A percentile compares a stretch with the other conserved stretches of the same genome.
phyloP scores from a whole-genome alignment of 2,797 vertebrate genomes.

The Esox lucius region DNA sequence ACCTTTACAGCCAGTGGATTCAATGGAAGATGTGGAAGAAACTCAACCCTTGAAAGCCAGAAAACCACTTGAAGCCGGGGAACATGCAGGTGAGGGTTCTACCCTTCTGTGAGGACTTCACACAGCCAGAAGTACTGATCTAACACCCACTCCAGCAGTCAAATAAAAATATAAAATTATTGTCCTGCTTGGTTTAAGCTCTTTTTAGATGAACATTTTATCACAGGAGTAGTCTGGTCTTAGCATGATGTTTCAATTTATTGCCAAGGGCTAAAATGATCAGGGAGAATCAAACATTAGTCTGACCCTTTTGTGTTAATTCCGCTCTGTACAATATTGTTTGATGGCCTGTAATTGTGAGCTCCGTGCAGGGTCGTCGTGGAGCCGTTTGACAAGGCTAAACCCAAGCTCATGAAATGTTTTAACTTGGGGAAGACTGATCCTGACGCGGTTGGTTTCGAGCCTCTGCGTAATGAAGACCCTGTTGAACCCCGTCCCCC shows the following conservation, averaged over 20 bases:
- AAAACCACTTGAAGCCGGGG: conserved; percentile 14
- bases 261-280: background rate
- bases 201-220: background rate
- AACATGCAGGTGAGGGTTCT: conserved; percentile 51
- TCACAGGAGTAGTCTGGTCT: background rate
- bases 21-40: background rate
- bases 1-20: too few species aligned
- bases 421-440: background rate
- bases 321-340: background rate
- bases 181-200: background rate
- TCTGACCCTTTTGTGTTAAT: background rate
- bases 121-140: background rate
- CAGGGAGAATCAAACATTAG: background rate
- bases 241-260: too few species aligned
- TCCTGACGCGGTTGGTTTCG: background rate
- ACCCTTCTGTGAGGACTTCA: conserved; percentile 23
- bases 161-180: background rate
- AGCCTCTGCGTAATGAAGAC: background rate
- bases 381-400: background rate
- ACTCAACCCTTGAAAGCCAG: conserved; percentile 35
- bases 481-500: conserved; percentile 45
- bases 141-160: background rate
- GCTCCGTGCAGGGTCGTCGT: background rate
- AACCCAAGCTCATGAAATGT: background rate
- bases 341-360: background rate